Base-by-base conservation (phyloP, 2,797 vertebrate species). In the Tragelaphus oryx region DNA sequence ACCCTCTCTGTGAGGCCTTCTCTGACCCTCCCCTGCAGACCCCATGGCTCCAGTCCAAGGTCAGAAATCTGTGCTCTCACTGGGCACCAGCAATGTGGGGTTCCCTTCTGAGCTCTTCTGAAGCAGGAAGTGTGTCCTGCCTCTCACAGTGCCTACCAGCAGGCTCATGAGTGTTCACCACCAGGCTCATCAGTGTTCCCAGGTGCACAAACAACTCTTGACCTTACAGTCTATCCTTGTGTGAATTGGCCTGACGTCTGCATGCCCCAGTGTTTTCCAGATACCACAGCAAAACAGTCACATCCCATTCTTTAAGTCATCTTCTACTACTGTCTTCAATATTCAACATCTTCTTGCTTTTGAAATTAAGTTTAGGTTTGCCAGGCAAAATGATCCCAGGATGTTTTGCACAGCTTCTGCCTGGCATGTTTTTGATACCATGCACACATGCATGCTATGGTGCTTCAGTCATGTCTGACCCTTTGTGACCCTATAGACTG, bases 291-390 rank as follows among this genome's bases (percentile, higher is more conserved):
- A 12, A 20, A 52, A 65, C 12, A 59, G 52, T 65, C 80, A 26
- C 1, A 30, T 17, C 30, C 24, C 62, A 65, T 55, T 60, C 37
- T 5, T 59, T 10, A 55, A 5, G 9, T 24, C 4, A n/a, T 16
- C 78, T 3, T 85, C 71, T 5, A 71, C 41, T 26, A 18, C 26
- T 33, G 8, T 71, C 20, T 59, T 33, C 17, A 83, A 52, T 1
- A 60, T 22, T 55, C 83, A 81, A 84, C 87, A 30, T 20, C 55
- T 60, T 74, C 71, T 78, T 9, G n/a, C 5, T 82, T 85, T 84
- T 10, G 76, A 88, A 76, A 91, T 44, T 59, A 33, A 92, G 84
- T 94, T 95, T 37, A 80, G 68, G 55, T 81, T 95, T 1, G 3
- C 59, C 20, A 71, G 75, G 59, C 55, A 76, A 89, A 93, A 91